Conservation (phyloP, 2,888 invertebrate species). For the Lasioglossum oenotherae region DNA sequence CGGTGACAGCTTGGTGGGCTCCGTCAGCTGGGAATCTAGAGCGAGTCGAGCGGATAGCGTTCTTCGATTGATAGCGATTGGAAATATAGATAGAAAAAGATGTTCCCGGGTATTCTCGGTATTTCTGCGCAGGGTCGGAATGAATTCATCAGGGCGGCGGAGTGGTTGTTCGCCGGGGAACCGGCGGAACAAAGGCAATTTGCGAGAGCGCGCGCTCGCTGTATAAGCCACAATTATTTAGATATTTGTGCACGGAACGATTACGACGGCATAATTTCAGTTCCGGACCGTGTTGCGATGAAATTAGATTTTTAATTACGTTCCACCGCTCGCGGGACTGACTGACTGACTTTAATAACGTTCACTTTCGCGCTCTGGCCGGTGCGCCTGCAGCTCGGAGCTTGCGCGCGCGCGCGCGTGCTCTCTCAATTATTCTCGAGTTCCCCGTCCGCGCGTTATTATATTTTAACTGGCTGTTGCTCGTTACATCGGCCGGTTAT, state of each 20-base stretch:
- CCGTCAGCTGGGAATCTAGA: no score
- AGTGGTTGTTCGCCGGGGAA: slow-evolving; percentile 23
- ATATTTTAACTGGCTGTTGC: slow-evolving; percentile 55
- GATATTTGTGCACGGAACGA: slow-evolving; percentile 49
- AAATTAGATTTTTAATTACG: slow-evolving; percentile 65
- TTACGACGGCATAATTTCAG: slow-evolving; percentile 52
- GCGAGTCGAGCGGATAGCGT: background rate
- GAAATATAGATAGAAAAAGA: background rate
- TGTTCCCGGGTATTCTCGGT: background rate
- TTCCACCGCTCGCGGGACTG: slow-evolving; percentile 28
- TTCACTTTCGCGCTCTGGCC: slow-evolving; percentile 47
- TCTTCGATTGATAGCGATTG: background rate
- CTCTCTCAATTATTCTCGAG: slow-evolving; percentile 65
- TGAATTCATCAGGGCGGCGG: background rate
- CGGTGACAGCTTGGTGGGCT: no score
- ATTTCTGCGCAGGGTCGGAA: background rate
- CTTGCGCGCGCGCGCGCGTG: background rate
- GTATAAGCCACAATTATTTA: slow-evolving; percentile 39
- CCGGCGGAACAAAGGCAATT: slow-evolving; percentile 40
- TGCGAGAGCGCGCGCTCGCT: slow-evolving; percentile 1
- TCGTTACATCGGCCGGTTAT: slow-evolving; percentile 46
- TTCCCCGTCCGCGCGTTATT: slow-evolving; percentile 56
- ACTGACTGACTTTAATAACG: slow-evolving; percentile 59
- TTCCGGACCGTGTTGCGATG: slow-evolving; percentile 35
- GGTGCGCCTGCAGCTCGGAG: slow-evolving; percentile 10